phyloP scores from a whole-genome alignment of 2,888 invertebrate species.

The Luperina testacea region DNA sequence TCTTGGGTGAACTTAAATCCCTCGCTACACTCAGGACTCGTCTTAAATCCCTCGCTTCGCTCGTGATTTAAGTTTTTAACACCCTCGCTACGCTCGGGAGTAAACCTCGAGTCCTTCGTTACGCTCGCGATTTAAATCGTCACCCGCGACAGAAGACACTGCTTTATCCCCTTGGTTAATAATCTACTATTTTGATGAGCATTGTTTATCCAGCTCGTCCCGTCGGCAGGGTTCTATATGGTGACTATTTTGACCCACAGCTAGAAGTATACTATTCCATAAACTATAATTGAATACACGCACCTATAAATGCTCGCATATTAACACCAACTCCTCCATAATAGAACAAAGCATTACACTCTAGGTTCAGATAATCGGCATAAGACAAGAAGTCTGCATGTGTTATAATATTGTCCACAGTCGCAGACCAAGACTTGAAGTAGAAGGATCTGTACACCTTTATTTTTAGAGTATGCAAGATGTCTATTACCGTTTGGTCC shows the following conservation, averaged over 20 bases:
- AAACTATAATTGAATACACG: constrained; percentile 6
- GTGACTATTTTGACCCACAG: neutral
- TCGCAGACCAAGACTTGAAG: constrained; percentile 88
- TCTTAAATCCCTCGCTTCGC: too few relatives aligned
- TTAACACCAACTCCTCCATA: constrained; percentile 88
- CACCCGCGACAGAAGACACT: too few relatives aligned
- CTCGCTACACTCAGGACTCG: too few relatives aligned
- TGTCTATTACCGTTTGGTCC: constrained; percentile 85
- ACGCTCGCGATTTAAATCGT: too few relatives aligned
- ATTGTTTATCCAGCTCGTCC: too few relatives aligned
- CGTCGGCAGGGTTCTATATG: neutral
- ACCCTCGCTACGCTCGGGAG: too few relatives aligned
- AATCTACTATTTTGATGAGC: too few relatives aligned
- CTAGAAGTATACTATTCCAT: neutral
- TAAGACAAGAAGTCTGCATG: constrained; percentile 88
- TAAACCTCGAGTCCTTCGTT: too few relatives aligned
- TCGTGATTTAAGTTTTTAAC: too few relatives aligned
- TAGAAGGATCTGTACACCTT: constrained; percentile 88
- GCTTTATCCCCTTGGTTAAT: too few relatives aligned
- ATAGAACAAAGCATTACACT: constrained; percentile 90
- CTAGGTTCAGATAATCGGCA: constrained; percentile 80
- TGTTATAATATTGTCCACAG: constrained; percentile 74
- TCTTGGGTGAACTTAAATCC: too few relatives aligned
- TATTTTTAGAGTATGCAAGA: constrained; percentile 82
- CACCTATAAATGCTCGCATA: constrained; percentile 84